Base-by-base conservation (phyloP, 2,888 invertebrate species). In the Eupithecia subumbrata region DNA sequence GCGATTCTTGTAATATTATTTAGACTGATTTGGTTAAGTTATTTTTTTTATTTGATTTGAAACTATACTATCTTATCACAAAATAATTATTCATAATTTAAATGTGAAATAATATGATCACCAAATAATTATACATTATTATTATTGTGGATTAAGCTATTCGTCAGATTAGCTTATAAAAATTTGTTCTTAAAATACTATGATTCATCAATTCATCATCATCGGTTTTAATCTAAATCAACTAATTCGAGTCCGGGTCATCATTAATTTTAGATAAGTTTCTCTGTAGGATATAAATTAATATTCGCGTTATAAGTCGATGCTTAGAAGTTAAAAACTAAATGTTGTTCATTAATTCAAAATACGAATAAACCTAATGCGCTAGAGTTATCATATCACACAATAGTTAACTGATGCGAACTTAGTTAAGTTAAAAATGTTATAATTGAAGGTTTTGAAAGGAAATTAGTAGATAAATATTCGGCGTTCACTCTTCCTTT, bases 11-110 rank as follows among this genome's bases (percentile, higher is more conserved):
- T 76, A 82, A 85, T 85, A 84, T 85, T 85, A 85, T 86, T 87
- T 88, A 85, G 91, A 91, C 91, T 91, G 91, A 92, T 91, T 92
- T 91, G 88, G 83, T 91, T 91, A 90, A 90, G 91, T 89, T 85
- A 68, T 75, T 56, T 56, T 56, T 56, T 80, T 77, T 78, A 78
- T 78, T 77, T 77, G 72, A 69, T 22, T 74, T 71, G 71, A n/a
- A 70, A 60, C 18, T 66, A 9, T 40, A 43, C 12, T 66, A 43
- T 67, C 18, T 66, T 25, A 67, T 67, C 12, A 37, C 64, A 34
- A 56, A 52, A 37, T 43, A 18, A 43, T 63, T 30, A 63, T 40
- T 25, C 40, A 64, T 52, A 9, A 52, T n/a, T 52, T 22, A 18
- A 48, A 67, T 67, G 52, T 72, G 52, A 67, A 67, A 67, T 67